Conservation (phyloP, 2,888 invertebrate species). For the Elegia similella region DNA sequence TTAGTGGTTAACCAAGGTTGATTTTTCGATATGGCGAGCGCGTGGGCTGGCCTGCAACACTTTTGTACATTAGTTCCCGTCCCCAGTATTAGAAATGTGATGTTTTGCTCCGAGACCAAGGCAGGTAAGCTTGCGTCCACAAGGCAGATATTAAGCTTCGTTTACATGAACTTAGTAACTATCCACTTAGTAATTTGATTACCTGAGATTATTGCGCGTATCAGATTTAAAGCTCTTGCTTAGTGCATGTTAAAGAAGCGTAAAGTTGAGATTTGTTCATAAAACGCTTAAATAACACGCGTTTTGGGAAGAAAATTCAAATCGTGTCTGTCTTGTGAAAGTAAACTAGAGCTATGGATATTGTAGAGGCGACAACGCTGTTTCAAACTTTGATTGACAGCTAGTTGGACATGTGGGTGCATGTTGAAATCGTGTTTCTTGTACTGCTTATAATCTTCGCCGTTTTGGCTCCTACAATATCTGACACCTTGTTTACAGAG, state of each 20-base stretch:
- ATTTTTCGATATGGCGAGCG: background rate
- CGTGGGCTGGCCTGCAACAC: background rate
- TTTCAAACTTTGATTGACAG: background rate
- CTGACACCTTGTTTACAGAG: background rate
- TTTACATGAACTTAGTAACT: background rate
- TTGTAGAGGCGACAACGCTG: conserved; percentile 3
- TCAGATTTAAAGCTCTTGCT: too few relatives aligned
- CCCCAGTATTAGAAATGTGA: conserved; percentile 14
- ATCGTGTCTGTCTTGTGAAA: background rate
- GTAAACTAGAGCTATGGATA: conserved; percentile 8
- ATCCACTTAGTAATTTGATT: background rate
- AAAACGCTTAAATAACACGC: background rate
- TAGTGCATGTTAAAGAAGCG: too few relatives aligned
- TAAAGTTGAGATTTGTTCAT: background rate
- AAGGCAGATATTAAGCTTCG: background rate
- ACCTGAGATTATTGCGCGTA: too few relatives aligned
- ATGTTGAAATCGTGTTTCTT: conserved; percentile 1
- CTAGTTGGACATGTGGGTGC: background rate
- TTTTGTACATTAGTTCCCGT: conserved; percentile 14
- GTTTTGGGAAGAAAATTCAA: background rate
- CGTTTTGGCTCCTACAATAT: conserved; percentile 10
- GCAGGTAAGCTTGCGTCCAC: background rate
- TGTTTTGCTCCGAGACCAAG: conserved; percentile 10
- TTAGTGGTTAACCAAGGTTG: background rate
- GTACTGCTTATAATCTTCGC: background rate